Evolutionary conservation across 2,797 vertebrate genomes (phyloP).

Genomic region (Balearica regulorum): DNA sequence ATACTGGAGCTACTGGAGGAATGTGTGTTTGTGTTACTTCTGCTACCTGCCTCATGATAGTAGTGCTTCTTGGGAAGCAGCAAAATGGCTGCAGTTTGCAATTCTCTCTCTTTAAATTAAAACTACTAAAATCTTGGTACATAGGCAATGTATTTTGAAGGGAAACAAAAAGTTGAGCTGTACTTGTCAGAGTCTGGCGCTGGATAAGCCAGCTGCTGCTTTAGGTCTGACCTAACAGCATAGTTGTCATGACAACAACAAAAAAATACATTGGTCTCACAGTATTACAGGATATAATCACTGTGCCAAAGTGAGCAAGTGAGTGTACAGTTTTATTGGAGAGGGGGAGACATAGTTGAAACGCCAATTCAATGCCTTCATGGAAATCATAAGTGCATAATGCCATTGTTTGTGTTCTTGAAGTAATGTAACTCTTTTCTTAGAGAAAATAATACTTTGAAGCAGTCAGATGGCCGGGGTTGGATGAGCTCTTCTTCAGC

Average conservation of each 20-base stretch:
- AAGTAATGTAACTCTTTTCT: neutral
- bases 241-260: neutral
- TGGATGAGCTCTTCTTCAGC: neutral
- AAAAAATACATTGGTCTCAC: neutral
- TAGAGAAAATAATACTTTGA: neutral
- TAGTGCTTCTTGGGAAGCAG: neutral
- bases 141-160: neutral
- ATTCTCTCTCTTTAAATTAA: neutral
- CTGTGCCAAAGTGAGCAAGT: neutral
- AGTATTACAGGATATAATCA: neutral
- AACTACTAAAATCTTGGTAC: neutral
- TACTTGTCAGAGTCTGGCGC: neutral
- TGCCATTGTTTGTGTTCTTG: neutral
- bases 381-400: neutral
- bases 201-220: neutral
- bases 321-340: rapidly evolving
- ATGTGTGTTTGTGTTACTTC: neutral
- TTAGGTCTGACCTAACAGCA: neutral
- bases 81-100: neutral
- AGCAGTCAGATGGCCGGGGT: neutral
- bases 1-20: neutral
- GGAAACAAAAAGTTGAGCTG: neutral
- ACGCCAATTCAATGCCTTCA: neutral
- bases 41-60: neutral
- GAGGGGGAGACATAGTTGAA: neutral